Conservation (phyloP, 2,888 invertebrate species). For the Anoplius nigerrimus region DNA sequence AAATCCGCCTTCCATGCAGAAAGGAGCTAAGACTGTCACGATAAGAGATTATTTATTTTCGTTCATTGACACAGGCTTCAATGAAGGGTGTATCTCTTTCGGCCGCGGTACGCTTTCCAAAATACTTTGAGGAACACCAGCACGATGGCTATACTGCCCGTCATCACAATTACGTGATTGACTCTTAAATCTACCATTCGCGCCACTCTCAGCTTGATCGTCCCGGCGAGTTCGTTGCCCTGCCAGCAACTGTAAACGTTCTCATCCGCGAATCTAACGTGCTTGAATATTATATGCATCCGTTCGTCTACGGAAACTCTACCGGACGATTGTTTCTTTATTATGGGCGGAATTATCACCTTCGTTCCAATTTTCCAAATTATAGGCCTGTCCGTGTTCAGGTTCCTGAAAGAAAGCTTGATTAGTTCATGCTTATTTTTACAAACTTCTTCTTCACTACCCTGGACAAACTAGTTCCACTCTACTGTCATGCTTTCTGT, state of each 20-base stretch:
- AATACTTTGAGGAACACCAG: constrained; percentile 73
- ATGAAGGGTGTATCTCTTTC: constrained; percentile 70
- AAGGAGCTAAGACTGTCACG: constrained; percentile 73
- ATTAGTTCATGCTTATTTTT: constrained; percentile 18
- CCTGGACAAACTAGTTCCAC: constrained; percentile 76
- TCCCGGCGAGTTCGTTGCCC: constrained; percentile 78
- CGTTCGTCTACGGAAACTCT: constrained; percentile 78
- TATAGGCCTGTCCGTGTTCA: constrained; percentile 77
- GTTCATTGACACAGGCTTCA: constrained; percentile 22
- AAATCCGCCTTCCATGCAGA: constrained; percentile 86
- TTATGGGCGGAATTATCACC: constrained; percentile 75
- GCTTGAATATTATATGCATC: constrained; percentile 78
- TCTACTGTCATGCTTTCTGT: constrained; percentile 70
- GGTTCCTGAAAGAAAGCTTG: constrained; percentile 71
- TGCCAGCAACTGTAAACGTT: constrained; percentile 84
- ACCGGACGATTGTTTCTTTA: constrained; percentile 76
- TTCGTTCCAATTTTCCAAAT: constrained; percentile 78
- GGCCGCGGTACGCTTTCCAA: constrained; percentile 69
- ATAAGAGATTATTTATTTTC: constrained; percentile 67
- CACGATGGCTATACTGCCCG: constrained; percentile 74
- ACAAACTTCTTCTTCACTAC: constrained; percentile 59
- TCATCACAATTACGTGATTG: constrained; percentile 75
- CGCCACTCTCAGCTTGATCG: constrained; percentile 78
- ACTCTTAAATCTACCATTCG: constrained; percentile 74
- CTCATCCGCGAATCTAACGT: constrained; percentile 77